Percentiles rank a stretch among this genome's conserved stretches.
These are phyloP conservation scores for Neocrepidodera transversa DNA, from an alignment of 2,888 invertebrate species.

Conservation along the genomic window DNA sequence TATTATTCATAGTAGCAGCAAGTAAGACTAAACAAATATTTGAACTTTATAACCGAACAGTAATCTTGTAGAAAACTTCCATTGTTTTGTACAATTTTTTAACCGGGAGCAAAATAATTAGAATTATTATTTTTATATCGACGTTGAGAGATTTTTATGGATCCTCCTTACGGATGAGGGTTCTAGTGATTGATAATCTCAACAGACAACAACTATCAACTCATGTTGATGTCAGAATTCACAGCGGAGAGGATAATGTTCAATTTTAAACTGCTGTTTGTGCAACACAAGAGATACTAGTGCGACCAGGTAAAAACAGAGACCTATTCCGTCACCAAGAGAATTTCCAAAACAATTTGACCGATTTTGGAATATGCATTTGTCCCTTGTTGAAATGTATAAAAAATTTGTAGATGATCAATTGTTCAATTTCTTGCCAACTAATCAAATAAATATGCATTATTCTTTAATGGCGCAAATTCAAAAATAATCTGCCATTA, in stretches of 20 bases:
- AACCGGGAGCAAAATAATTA: slow-evolving; percentile 11
- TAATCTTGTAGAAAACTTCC: not conserved
- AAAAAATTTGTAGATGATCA: too few species aligned
- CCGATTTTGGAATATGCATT: too few species aligned
- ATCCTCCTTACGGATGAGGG: slow-evolving; percentile 29
- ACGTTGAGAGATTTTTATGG: too few species aligned
- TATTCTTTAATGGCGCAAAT: too few species aligned
- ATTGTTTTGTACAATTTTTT: not conserved
- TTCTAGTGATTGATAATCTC: slow-evolving; percentile 32
- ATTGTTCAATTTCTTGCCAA: too few species aligned
- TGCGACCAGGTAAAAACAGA: not conserved
- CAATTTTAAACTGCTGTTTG: not conserved
- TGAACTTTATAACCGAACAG: not conserved
- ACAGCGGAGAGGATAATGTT: slow-evolving; percentile 5
- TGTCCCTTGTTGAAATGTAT: too few species aligned
- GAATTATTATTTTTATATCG: not conserved
- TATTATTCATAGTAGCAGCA: not conserved
- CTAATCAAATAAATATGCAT: not conserved
- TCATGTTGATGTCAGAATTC: slow-evolving; percentile 19
- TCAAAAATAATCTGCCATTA: too few species aligned
- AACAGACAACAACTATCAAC: slow-evolving; percentile 27
- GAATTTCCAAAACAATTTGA: too few species aligned
- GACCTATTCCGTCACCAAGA: too few species aligned
- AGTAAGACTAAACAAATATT: slow-evolving; percentile 2
- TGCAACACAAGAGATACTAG: slow-evolving; percentile 2